Conservation (phyloP, 2,113 vertebrate species). For the Gobiocypris rarus region DNA sequence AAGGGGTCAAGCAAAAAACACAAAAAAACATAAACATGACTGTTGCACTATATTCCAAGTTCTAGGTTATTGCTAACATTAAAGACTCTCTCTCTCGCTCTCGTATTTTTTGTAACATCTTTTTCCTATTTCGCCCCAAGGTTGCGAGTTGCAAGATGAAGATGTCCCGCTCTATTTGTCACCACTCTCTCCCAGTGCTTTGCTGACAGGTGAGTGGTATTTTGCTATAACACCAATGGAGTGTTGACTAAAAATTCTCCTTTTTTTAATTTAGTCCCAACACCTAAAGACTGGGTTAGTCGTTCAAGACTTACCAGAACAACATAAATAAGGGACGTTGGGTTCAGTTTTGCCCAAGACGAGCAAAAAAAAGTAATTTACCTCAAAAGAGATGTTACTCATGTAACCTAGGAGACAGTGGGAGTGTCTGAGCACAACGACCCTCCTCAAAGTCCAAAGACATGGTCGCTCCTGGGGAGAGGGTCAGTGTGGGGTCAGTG, state of each 20-base stretch:
- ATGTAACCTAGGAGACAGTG: constrained; percentile 57
- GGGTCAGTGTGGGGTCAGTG: constrained; percentile 68
- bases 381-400: constrained; percentile 64
- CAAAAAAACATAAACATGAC: no score
- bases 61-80: no score
- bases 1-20: neutral
- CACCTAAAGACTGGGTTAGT: neutral
- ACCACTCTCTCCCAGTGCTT: neutral
- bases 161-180: neutral
- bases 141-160: neutral
- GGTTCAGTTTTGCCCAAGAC: constrained; percentile 28
- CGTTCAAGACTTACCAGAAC: constrained; percentile 24
- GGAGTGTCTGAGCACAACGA: constrained; percentile 59
- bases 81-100: no score
- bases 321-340: constrained; percentile 18
- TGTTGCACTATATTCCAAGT: no score
- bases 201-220: constrained; percentile 38
- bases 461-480: constrained; percentile 66
- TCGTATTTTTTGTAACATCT: neutral
- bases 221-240: constrained; percentile 6
- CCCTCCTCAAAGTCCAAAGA: constrained; percentile 71
- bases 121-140: neutral
- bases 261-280: neutral
- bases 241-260: neutral
- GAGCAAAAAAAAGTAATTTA: constrained; percentile 26